Conservation (phyloP, 2,888 invertebrate species). For the Drosophila vallismaia region DNA sequence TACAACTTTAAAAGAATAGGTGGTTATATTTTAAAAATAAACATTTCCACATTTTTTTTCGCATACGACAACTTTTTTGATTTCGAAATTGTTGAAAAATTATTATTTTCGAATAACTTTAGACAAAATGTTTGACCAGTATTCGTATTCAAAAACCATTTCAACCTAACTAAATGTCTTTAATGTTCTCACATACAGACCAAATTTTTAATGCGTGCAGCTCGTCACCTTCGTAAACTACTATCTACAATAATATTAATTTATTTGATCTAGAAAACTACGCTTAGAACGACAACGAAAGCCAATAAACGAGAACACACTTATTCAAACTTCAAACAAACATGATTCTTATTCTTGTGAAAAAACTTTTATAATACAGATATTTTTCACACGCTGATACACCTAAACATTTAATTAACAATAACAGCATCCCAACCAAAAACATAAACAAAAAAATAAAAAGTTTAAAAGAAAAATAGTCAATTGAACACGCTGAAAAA, state of each 20-base stretch:
- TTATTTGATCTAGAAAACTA: conserved; percentile 55
- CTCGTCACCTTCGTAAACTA: too few relatives aligned
- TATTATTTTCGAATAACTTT: too few relatives aligned
- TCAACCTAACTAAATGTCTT: too few relatives aligned
- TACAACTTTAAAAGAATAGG: too few relatives aligned
- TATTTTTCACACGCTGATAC: conserved; percentile 29
- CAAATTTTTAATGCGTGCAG: too few relatives aligned
- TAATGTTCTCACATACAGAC: too few relatives aligned
- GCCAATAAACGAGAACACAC: conserved; percentile 34
- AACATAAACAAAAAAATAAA: conserved; percentile 18
- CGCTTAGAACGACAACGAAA: conserved; percentile 52
- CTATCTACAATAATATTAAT: conserved; percentile 8
- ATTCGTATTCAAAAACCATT: too few relatives aligned
- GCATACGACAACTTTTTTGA: too few relatives aligned
- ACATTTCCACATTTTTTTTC: too few relatives aligned
- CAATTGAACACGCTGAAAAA: background rate
- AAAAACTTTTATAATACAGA: conserved; percentile 54
- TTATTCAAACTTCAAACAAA: conserved; percentile 26
- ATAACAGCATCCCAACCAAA: conserved; percentile 22
- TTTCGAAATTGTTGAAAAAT: too few relatives aligned
- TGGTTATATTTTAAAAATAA: too few relatives aligned
- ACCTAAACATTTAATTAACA: conserved; percentile 22
- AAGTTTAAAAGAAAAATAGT: conserved; percentile 8
- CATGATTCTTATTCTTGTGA: conserved; percentile 56
- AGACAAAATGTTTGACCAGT: too few relatives aligned